Evolutionary conservation across 2,797 vertebrate genomes (phyloP), one percentile per base, ranked within the genome.

Genomic region (Mormyrops boulengeri): DNA sequence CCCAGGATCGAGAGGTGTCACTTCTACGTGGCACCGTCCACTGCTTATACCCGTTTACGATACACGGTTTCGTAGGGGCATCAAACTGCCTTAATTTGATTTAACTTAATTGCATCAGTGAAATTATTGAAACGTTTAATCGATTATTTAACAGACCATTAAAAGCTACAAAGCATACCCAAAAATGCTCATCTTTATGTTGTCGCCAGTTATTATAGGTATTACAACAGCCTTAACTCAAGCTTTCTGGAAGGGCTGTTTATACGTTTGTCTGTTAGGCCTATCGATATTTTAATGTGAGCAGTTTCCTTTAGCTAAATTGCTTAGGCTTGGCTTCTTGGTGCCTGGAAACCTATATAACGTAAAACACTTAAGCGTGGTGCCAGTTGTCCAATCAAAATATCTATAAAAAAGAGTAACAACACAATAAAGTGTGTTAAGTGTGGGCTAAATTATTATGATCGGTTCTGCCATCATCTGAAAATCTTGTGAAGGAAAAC

Each of bases 1-100:
- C 89, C 90, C 77, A 53, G 92, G 91, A 55, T 52, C 90, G 85
- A 91, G 87, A 88, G 91, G 90, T 90, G 89, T 62, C 47, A 85
- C 14, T n/a, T 47, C 38, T 1, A 19, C 2, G 34, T 52, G 19
- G 44, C 12, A 7, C 41, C 73, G 38, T 3, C 38, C 6, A 52
- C 47, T 50, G 9, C 82, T 85, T 30, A 5, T 22, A 3, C 11
- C 82, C 9, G 44, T 34, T 19, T 34, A 30, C 11, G 34, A 57
- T 38, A 30, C 19, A 14, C 34, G 17, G 80, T 9, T 41, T 82
- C 38, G 5, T 84, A 26, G 44, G 50, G 12, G 44, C 8, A 50
- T 11, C n/a, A 22, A 22, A 26, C n/a, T 22, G 22, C 49, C 49
- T n/a, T n/a, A n/a, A n/a, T n/a, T n/a, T 30, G 2, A 80, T 44